Evolutionary conservation across 2,797 vertebrate species (phyloP), one percentile per base, ranked within the genome.

Genomic region (Sebastes itinus): DNA sequence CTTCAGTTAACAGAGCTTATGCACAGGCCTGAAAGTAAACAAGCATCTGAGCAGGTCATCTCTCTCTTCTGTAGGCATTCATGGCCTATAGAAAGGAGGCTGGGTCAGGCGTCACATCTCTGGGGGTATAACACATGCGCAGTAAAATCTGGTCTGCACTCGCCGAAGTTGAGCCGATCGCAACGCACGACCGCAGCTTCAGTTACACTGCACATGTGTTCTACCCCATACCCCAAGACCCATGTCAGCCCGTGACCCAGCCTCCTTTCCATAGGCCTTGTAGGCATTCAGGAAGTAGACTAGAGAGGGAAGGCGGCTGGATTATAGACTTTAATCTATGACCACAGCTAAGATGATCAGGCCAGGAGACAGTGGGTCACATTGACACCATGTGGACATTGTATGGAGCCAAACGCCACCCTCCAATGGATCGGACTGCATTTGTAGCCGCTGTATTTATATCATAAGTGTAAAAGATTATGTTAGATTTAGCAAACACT

Each of bases 251-350:
- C 13, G 13, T 42, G 38, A 42, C 13, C 38, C 38, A 42, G 38
- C 38, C 38, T 42, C 13, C 38, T 42, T 42, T 14, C 38, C 38
- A 42, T 42, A 42, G 38, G 13, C 38, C 5, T 42, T 68, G 55
- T 68, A 35, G 72, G 66, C 30, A 13, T 62, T 82, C 83, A 87
- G 86, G 84, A 87, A 86, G 77, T 64, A 78, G 78, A 79, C 72
- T 61, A 75, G 69, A 83, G 82, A 80, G 82, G 58, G 74, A 73
- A 90, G 75, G 80, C 4, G 60, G 61, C 60, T 75, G 91, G 94
- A 94, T 95, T 96, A 95, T 14, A 82, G 90, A 58, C 81, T 81
- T 78, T 92, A 94, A 94, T 94, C 92, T 90, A 85, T 25, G 66
- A 62, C 80, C 55, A 76, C 5, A 10, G 82, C 78, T 89, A 90